Evolutionary conservation across 1,140 invertebrate genomes (phyloP), one percentile per base, ranked within the genome.

Genomic region (Conus ventricosus): DNA sequence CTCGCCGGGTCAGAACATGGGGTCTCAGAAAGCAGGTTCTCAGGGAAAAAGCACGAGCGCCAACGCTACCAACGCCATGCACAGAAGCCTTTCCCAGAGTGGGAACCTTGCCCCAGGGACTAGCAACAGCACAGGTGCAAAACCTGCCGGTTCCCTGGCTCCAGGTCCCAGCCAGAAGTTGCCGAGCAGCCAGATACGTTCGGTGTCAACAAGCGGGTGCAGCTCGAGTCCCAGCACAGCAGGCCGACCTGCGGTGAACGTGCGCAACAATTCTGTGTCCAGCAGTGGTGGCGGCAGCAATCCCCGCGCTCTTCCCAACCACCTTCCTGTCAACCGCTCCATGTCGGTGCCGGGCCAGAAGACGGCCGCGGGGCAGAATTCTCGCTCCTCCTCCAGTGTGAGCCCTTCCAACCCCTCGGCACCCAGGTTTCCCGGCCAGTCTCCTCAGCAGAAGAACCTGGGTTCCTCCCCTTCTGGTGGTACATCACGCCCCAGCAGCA

Each of bases 301-400:
- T 55, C 51, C 51, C 51, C 71, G 85, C 53, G 54, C 75, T 54
- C 85, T 71, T 53, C 85, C 67, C 39, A 87, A 87, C 71, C 85
- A 87, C 25, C 85, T 87, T 20, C 71, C 85, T n/a, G 71, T 87
- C 51, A 87, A 87, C 75, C 71, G 85, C 71, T 87, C 85, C 51
- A 17, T 80, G 71, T 87, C 85, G 6, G 25, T 39, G 20, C 75
- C 85, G 53, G 71, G 85, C 7, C 85, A 75, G 53, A 87, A 57
- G 53, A 39, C 85, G 3, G 85, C 53, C 1, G 54, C 71, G 57
- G 71, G 71, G 17, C 57, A 71, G 13, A 78, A 51, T 27, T 54
- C 85, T 78, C 85, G 85, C n/a, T 25, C 85, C 51, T 27, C 85
- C 11, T 27, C 85, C 15, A 54, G 53, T 10, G 53, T 78, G 10